Conservation (phyloP, 2,797 vertebrate species). For the Amniataba percoides region DNA sequence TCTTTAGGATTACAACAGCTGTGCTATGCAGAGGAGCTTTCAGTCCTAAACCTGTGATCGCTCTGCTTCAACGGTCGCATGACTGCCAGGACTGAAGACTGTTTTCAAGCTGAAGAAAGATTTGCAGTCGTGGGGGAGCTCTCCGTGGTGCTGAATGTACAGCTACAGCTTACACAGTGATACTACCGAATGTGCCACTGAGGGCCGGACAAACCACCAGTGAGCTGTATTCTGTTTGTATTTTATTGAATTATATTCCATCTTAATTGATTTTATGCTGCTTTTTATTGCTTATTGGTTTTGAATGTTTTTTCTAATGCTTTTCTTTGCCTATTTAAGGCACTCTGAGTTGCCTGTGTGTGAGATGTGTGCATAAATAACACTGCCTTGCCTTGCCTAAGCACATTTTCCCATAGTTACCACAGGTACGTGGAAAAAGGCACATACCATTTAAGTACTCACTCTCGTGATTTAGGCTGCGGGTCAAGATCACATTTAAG, state of each 20-base stretch:
- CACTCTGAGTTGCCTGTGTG: no score
- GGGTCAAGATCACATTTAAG: constrained; percentile 9
- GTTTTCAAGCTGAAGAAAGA: no score
- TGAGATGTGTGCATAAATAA: no score
- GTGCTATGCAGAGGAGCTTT: not conserved
- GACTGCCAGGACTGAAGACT: not conserved
- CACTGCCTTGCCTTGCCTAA: not conserved
- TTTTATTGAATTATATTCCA: no score
- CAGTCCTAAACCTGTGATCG: constrained; percentile 4
- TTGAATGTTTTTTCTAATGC: no score
- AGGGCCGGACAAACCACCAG: not conserved
- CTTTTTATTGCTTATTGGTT: not conserved
- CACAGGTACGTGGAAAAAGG: no score
- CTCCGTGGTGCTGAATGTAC: constrained; percentile 38
- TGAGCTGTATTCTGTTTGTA: no score
- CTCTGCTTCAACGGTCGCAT: not conserved
- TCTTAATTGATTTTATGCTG: no score
- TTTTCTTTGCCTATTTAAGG: not conserved
- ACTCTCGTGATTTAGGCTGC: not conserved
- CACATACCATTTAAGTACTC: not conserved
- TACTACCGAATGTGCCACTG: not conserved
- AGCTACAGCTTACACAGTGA: not conserved
- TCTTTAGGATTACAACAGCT: not conserved
- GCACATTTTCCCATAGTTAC: not conserved
- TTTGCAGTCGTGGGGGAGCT: constrained; percentile 16